Conservation (phyloP, 1,140 invertebrate species). For the Tenebrio molitor region DNA sequence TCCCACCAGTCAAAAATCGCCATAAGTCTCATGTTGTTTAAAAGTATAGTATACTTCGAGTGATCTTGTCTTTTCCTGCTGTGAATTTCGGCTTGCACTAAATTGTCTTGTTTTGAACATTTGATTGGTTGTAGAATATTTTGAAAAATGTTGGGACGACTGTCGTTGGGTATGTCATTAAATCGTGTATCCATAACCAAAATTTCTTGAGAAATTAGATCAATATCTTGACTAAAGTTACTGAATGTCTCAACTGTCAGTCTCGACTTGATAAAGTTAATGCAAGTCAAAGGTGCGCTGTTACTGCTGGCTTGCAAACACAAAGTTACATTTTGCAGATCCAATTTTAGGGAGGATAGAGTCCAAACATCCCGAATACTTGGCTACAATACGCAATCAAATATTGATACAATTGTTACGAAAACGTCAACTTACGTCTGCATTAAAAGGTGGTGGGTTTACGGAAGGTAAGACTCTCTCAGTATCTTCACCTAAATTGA, state of each 20-base stretch:
- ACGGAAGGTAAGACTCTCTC: constrained; percentile 74
- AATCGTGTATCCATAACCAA: constrained; percentile 86
- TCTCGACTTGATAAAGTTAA: constrained; percentile 93
- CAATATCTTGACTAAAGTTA: constrained; percentile 91
- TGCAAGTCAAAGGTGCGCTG: constrained; percentile 81
- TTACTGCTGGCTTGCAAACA: constrained; percentile 74
- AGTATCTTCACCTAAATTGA: constrained; percentile 93
- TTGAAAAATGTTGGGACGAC: constrained; percentile 88
- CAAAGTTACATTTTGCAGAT: constrained; percentile 90
- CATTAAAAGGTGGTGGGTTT: constrained; percentile 48
- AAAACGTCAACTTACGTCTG: constrained; percentile 50
- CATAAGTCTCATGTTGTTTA: constrained; percentile 97
- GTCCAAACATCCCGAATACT: constrained; percentile 74
- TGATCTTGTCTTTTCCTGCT: constrained; percentile 78
- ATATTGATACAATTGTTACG: background rate
- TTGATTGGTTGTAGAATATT: constrained; percentile 88
- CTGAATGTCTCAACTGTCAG: constrained; percentile 88
- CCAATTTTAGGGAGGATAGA: constrained; percentile 82
- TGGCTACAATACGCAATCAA: constrained; percentile 51
- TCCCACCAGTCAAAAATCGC: constrained; percentile 96
- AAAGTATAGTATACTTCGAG: constrained; percentile 89
- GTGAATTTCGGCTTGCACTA: constrained; percentile 89
- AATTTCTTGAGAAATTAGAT: constrained; percentile 94
- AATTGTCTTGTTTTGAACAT: constrained; percentile 67
- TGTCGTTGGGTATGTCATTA: constrained; percentile 76